A percentile compares a stretch with the other conserved stretches of the same genome.
phyloP scores from a whole-genome alignment of 2,113 vertebrate genomes.

The Psephotus haematonotus region DNA sequence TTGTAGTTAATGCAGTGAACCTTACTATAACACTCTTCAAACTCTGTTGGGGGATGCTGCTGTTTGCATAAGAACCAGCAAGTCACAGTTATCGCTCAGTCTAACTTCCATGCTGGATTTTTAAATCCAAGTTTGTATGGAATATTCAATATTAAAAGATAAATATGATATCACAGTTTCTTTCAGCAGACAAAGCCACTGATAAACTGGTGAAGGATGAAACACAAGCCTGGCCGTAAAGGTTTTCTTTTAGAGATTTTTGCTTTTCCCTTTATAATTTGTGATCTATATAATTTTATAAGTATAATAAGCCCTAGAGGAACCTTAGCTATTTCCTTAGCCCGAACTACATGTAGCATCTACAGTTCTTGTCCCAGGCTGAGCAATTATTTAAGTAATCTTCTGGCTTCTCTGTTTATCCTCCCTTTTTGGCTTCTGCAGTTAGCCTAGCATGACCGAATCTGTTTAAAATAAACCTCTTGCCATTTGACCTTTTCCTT shows the following conservation, averaged over 20 bases:
- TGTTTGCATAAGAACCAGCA: not conserved
- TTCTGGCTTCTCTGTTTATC: not conserved
- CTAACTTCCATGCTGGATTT: not conserved
- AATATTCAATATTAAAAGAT: not conserved
- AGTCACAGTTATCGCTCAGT: not conserved
- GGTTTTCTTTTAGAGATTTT: not conserved
- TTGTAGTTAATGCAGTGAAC: not conserved
- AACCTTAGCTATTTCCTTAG: not conserved
- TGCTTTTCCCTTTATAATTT: not conserved
- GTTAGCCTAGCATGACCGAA: not conserved
- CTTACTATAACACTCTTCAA: not conserved
- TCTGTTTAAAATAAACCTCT: constrained; percentile 22
- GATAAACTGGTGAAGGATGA: not conserved
- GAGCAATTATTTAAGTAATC: not conserved
- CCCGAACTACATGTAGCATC: not conserved
- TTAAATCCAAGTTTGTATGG: not conserved
- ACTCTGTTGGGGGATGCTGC: not conserved
- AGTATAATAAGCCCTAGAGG: not conserved
- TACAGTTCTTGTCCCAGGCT: not conserved
- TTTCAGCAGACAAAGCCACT: not conserved
- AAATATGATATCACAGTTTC: not conserved
- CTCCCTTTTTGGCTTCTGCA: not conserved
- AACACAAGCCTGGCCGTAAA: not conserved
- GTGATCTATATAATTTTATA: not conserved
- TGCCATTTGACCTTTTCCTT: constrained; percentile 26